Base-by-base conservation (phyloP, 2,113 vertebrate species). In the Aspiorhynchus laticeps region DNA sequence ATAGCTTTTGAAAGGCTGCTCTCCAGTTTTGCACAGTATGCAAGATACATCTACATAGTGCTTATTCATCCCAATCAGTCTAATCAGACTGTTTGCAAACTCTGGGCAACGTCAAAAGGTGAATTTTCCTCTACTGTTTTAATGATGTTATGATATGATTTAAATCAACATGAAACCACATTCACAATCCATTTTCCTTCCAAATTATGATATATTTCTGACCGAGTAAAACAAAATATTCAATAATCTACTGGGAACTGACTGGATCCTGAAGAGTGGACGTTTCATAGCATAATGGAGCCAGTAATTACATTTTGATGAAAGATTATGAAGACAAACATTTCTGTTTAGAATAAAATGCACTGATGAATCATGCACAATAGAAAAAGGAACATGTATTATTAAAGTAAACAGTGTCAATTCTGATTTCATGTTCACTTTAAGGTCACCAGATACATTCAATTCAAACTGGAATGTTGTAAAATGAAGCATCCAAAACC, bases 121-220 rank as follows among this genome's bases (percentile, higher is more conserved):
- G 19, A 73, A 24, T 41, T 73, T 73, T 24, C 28, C 28, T 67
- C 33, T 38, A 41, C 28, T 3, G 17, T 19, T 73, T 38, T 73
- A 73, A 41, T 2, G 2, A 24, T 24, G 19, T 10, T 73, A 38
- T 41, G 69, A 73, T 73, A 69, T 69, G 67, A 71, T 41, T 73
- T 33, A 21, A 43, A 75, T 75, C 24, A 75, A 75, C 73, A 75
- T 26, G n/a, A 75, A 75, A 46, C 73, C 73, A 75, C 41, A 46
- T 4, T 43, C 41, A 46, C 24, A 75, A 8, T 12, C 4, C 38
- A 73, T 73, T 46, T 46, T 75, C 41, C 24, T 26, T 75, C 21
- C 2, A 46, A 75, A 75, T 75, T n/a, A 75, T 75, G 41, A 26
- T 46, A 15, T 17, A 46, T 75, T 75, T 26, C 24, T 26, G 6